Evolutionary conservation across 2,888 invertebrate species (phyloP), one percentile per base, ranked within the genome.

Genomic region (Leptogaster cylindrica): DNA sequence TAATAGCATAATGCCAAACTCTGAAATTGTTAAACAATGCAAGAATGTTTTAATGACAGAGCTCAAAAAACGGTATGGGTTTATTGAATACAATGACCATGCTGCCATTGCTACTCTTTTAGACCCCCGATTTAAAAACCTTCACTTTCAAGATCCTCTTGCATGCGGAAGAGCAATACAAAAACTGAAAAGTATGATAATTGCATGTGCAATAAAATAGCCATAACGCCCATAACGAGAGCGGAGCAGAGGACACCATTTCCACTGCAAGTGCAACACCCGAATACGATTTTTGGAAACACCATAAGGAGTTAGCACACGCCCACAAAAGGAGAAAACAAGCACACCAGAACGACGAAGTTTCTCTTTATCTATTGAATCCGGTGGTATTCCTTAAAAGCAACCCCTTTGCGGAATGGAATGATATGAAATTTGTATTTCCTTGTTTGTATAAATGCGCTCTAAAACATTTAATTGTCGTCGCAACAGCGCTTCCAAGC

Each of bases 401-500:
- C 25, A 39, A 67, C 46, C 48, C 58, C 16, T 50, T 68, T 48
- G 18, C 50, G 66, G 71, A 74, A 66, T 74, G 74, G 72, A 73
- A 74, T 51, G 73, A 74, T 50, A 72, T 75, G 72, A 73, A 73
- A 58, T 70, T 69, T 50, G 67, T 75, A 20, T 74, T 73, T 74
- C 74, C 75, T 68, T 72, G 72, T 65, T 70, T 74, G 61, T 72
- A 71, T 68, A 73, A 74, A 70, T 72, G 74, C 69, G 74, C 75
- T 68, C 72, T 72, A 63, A 73, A 72, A 73, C 74, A 76, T 73
- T 75, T 76, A 67, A 71, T 73, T 65, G 73, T 74, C 31, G 72
- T 76, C 67, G 75, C 74, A 70, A 76, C 75, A 65, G 75, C 76
- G 66, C 76, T 77, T 66, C 74, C 75, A 55, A 75, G 74, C 68